phyloP scores from a whole-genome alignment of 2,797 vertebrate species.

The Leptoclinus maculatus region DNA sequence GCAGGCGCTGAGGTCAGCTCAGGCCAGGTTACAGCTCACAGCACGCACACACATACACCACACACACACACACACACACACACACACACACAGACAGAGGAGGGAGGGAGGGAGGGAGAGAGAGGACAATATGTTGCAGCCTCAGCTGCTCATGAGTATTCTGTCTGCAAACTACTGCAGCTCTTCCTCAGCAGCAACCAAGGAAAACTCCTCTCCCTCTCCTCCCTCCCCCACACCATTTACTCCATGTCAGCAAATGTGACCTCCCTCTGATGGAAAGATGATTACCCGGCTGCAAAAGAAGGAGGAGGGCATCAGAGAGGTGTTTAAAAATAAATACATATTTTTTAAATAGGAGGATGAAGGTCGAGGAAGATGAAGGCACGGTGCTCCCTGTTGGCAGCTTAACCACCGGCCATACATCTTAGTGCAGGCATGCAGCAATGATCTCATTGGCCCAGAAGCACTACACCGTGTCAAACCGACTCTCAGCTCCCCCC shows the following conservation, averaged over 20 bases:
- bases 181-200: conserved; percentile 69
- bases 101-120: conserved; percentile 4
- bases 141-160: conserved; percentile 86
- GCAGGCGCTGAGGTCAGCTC: conserved; percentile 48
- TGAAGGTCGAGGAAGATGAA: conserved; percentile 55
- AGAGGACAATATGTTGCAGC: conserved; percentile 58
- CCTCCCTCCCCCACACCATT: conserved; percentile 34
- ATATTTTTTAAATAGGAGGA: background rate
- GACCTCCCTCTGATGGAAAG: conserved; percentile 40
- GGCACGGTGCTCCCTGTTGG: background rate
- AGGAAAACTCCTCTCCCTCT: conserved; percentile 69
- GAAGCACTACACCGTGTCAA: background rate
- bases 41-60: background rate
- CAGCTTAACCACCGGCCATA: background rate
- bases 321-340: background rate
- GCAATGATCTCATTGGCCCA: background rate
- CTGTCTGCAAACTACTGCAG: conserved; percentile 87
- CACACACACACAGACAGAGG: background rate
- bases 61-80: background rate
- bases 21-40: conserved; percentile 15
- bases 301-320: conserved; percentile 11
- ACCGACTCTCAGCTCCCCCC: background rate
- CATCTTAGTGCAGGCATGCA: background rate
- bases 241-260: conserved; percentile 71
- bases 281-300: conserved; percentile 58